A percentile compares a stretch with the other conserved stretches of the same genome.
phyloP scores from a whole-genome alignment of 2,888 invertebrate species.

The Apotomis capreana region DNA sequence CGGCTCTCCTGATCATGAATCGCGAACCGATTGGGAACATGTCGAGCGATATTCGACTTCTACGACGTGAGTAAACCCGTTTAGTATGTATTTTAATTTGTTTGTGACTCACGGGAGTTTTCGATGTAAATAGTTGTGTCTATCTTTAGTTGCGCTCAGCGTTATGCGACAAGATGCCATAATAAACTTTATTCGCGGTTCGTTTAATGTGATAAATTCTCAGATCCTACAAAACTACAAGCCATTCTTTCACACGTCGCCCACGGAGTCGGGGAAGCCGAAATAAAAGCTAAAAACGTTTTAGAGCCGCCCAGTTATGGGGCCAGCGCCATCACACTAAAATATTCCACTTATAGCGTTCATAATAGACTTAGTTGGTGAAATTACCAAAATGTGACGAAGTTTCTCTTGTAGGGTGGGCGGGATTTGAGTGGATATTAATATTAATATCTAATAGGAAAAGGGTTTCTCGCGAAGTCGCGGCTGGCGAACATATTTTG shows the following conservation, averaged over 20 bases:
- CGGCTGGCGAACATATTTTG: too few species aligned
- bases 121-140: too few species aligned
- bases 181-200: not conserved
- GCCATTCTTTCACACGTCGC: constrained; percentile 30
- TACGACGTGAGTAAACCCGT: too few species aligned
- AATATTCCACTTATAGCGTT: constrained; percentile 36
- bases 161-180: not conserved
- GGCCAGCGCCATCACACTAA: constrained; percentile 23
- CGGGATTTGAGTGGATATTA: constrained; percentile 16
- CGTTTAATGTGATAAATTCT: not conserved
- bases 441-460: not conserved
- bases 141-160: too few species aligned
- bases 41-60: too few species aligned
- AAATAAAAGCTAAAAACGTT: constrained; percentile 35
- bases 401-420: constrained; percentile 33
- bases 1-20: too few species aligned
- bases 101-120: too few species aligned
- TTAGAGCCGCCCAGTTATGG: constrained; percentile 22
- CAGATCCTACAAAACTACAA: not conserved
- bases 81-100: too few species aligned
- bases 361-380: constrained; percentile 30
- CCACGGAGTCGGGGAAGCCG: constrained; percentile 21
- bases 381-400: constrained; percentile 31
- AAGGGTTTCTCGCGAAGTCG: too few species aligned
- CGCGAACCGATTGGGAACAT: too few species aligned